Conservation (phyloP, 2,888 invertebrate genomes). For the Cataglyphis rosenhaueri region DNA sequence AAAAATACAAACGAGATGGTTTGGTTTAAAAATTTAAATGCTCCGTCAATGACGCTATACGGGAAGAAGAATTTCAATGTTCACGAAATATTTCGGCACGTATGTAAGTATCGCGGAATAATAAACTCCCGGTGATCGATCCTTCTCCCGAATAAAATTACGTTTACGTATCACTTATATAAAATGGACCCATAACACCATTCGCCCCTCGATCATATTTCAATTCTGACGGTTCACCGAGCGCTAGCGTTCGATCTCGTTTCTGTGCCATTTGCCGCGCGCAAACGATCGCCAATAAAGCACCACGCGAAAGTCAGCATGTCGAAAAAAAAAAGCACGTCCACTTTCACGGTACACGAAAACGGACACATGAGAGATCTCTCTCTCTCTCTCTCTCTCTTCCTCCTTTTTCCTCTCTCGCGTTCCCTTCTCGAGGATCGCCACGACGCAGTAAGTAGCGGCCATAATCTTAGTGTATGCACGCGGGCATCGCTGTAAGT, state of each 20-base stretch:
- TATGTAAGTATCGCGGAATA: slow-evolving; percentile 22
- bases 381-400: neutral
- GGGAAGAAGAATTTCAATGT: neutral
- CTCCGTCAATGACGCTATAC: neutral
- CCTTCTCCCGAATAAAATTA: slow-evolving; percentile 50
- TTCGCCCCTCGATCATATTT: slow-evolving; percentile 55
- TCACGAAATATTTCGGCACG: slow-evolving; percentile 2
- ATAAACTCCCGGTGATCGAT: slow-evolving; percentile 47
- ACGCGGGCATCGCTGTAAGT: slow-evolving; percentile 76
- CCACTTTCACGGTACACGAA: slow-evolving; percentile 71
- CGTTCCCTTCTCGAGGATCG: slow-evolving; percentile 63
- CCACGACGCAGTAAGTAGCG: slow-evolving; percentile 78
- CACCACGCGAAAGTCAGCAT: slow-evolving; percentile 43
- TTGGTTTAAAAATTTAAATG: slow-evolving; percentile 1
- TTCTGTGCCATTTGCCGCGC: slow-evolving; percentile 68
- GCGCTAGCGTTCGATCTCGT: slow-evolving; percentile 63
- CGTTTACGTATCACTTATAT: slow-evolving; percentile 55
- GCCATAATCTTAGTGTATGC: slow-evolving; percentile 78
- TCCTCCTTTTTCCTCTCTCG: neutral
- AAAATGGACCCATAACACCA: slow-evolving; percentile 52
- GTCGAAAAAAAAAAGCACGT: slow-evolving; percentile 70
- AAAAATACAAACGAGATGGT: slow-evolving; percentile 7
- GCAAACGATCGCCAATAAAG: slow-evolving; percentile 62
- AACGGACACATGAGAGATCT: slow-evolving; percentile 63
- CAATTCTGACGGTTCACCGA: slow-evolving; percentile 53